These are phyloP conservation scores for Hucho hucho DNA, from an alignment of 2,113 vertebrate species.

Conservation along the genomic window DNA sequence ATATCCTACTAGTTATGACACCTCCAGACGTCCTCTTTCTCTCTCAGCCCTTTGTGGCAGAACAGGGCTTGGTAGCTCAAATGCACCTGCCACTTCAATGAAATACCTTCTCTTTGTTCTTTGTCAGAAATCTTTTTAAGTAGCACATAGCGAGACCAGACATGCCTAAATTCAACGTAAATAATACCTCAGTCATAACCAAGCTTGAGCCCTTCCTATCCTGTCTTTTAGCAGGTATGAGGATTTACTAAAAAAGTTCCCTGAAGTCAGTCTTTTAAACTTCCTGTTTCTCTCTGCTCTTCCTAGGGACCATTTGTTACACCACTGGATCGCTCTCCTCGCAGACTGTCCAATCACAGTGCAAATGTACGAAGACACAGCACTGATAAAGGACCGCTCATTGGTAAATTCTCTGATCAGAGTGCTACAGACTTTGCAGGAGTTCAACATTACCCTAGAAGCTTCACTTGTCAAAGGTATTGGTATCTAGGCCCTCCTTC, in stretches of 20 bases:
- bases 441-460: constrained; percentile 98
- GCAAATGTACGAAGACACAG: constrained; percentile 96
- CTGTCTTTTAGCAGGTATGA: neutral
- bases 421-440: constrained; percentile 96
- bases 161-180: neutral
- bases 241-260: neutral
- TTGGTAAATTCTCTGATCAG: constrained; percentile 96
- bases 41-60: constrained; percentile 1
- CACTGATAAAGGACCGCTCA: constrained; percentile 93
- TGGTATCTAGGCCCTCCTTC: constrained; percentile 77
- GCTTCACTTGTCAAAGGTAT: constrained; percentile 96
- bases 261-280: neutral
- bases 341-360: constrained; percentile 93
- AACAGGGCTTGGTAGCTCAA: neutral
- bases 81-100: constrained; percentile 6
- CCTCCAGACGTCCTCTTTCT: neutral
- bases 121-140: neutral
- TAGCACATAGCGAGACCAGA: neutral
- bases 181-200: neutral
- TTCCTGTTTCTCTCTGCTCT: constrained; percentile 20
- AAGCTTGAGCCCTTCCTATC: neutral
- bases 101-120: neutral
- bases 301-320: constrained; percentile 91
- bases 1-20: too few species aligned
- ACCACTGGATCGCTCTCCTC: constrained; percentile 97